Conservation (phyloP, 2,797 vertebrate genomes). For the Moxostoma hubbsi region DNA sequence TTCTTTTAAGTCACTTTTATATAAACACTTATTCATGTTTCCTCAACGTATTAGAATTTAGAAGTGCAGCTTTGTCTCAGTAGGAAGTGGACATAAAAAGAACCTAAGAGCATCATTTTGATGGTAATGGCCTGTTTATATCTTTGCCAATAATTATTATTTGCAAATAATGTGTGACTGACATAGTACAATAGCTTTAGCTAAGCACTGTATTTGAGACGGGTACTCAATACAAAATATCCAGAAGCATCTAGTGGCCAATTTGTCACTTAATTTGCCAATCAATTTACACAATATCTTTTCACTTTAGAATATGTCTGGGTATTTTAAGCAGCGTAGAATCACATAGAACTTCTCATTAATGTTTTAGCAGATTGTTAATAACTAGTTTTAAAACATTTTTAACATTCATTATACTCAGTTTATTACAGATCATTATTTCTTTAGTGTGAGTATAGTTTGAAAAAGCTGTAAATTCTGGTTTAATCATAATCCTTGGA, state of each 20-base stretch:
- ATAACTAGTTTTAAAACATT: background rate
- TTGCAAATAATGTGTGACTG: no score
- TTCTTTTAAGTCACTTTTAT: background rate
- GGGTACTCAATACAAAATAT: background rate
- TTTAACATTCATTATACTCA: background rate
- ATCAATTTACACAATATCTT: background rate
- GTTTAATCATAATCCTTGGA: background rate
- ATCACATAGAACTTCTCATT: background rate
- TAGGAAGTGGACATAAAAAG: background rate
- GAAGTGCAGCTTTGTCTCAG: background rate
- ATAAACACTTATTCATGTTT: background rate
- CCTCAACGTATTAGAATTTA: background rate
- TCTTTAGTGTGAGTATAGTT: background rate
- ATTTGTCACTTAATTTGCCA: background rate
- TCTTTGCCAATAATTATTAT: no score
- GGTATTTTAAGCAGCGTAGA: background rate
- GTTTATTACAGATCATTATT: background rate
- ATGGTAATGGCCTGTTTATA: background rate
- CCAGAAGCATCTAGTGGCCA: conserved; percentile 35
- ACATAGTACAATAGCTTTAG: background rate
- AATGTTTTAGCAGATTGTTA: background rate
- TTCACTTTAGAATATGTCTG: background rate
- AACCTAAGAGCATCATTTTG: background rate
- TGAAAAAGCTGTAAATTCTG: background rate
- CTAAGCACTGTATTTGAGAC: background rate